These are phyloP conservation scores for Agraylea sexmaculata DNA, from an alignment of 1,140 invertebrate species.

Conservation along the genomic window DNA sequence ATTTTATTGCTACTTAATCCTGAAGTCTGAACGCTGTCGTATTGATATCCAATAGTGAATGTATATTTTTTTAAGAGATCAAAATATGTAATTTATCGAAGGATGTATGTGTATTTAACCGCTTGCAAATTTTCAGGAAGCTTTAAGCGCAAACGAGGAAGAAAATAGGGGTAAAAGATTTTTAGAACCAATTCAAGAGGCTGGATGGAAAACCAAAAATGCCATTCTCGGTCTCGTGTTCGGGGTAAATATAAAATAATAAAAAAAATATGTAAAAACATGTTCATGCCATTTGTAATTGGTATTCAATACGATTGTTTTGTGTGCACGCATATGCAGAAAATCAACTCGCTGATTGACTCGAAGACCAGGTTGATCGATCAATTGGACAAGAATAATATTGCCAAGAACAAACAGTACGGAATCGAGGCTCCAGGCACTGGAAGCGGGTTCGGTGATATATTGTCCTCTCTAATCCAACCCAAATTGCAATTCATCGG, in stretches of 20 bases:
- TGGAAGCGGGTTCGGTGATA: constrained; percentile 39
- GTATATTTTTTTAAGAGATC: no score
- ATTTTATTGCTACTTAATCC: no score
- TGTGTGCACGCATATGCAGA: constrained; percentile 37
- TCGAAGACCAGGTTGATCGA: constrained; percentile 57
- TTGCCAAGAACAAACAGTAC: constrained; percentile 58
- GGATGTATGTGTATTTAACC: no score
- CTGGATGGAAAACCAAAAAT: constrained; percentile 60
- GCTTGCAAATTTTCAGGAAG: constrained; percentile 28
- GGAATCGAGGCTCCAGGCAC: constrained; percentile 50
- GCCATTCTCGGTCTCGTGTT: constrained; percentile 66
- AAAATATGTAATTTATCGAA: no score
- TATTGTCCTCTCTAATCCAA: constrained; percentile 31
- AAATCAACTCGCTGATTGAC: constrained; percentile 64
- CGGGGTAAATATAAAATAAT: constrained; percentile 48
- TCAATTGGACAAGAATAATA: constrained; percentile 55
- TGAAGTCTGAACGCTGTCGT: no score
- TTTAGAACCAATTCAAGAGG: constrained; percentile 48
- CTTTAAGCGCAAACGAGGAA: constrained; percentile 25
- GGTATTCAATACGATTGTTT: constrained; percentile 7
- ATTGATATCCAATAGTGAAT: no score
- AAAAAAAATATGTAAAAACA: constrained; percentile 15
- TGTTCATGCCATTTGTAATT: constrained; percentile 13
- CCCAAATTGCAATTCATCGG: constrained; percentile 40
- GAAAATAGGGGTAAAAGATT: constrained; percentile 53